Evolutionary conservation across 2,888 invertebrate genomes (phyloP).

Genomic region (Dasypogon diadema): DNA sequence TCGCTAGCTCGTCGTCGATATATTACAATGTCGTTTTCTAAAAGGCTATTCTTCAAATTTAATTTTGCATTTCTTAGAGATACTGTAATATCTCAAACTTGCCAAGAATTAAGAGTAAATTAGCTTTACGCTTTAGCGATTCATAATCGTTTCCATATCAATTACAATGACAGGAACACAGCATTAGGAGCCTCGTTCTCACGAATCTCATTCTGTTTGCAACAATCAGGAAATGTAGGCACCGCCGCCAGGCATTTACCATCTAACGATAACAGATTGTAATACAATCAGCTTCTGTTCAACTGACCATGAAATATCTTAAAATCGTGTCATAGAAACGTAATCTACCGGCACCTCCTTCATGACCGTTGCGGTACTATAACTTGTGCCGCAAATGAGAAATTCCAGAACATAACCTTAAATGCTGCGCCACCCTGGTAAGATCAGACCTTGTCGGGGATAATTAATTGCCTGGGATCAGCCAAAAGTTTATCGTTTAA

Average conservation of each 20-base stretch:
- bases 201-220: slow-evolving; percentile 35
- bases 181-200: slow-evolving; percentile 16
- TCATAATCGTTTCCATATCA: slow-evolving; percentile 25
- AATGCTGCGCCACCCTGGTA: slow-evolving; percentile 28
- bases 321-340: slow-evolving; percentile 46
- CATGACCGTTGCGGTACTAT: slow-evolving; percentile 13
- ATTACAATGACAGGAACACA: slow-evolving; percentile 35
- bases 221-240: slow-evolving; percentile 34
- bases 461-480: slow-evolving; percentile 41
- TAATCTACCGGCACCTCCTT: slow-evolving; percentile 32
- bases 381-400: slow-evolving; percentile 28
- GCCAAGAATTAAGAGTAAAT: slow-evolving; percentile 16
- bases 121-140: not conserved
- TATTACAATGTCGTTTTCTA: too few species aligned
- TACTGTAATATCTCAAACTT: slow-evolving; percentile 7
- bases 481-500: slow-evolving; percentile 36
- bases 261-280: slow-evolving; percentile 43
- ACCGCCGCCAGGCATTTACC: slow-evolving; percentile 15
- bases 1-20: too few species aligned
- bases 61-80: not conserved
- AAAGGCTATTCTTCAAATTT: too few species aligned
- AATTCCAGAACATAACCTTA: slow-evolving; percentile 18
- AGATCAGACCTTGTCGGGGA: slow-evolving; percentile 23
- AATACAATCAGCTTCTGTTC: slow-evolving; percentile 49
- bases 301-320: slow-evolving; percentile 48